These are phyloP conservation scores for Xestia rhomboidea DNA, from an alignment of 2,888 invertebrate species.

Conservation along the genomic window DNA sequence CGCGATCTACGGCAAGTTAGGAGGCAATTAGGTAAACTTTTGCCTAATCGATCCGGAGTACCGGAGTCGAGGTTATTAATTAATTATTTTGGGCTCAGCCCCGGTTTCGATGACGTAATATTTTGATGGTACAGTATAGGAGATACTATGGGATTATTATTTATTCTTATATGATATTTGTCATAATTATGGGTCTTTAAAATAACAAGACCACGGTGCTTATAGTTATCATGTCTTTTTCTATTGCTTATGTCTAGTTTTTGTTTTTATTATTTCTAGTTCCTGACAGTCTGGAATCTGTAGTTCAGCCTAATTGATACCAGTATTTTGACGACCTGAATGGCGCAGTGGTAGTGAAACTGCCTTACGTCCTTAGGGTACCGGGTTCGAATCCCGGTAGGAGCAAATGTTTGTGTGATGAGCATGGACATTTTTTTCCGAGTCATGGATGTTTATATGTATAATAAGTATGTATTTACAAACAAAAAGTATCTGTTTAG, in stretches of 20 bases:
- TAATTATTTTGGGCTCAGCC: slow-evolving; percentile 68
- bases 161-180: not conserved
- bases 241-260: not conserved
- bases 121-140: slow-evolving; percentile 28
- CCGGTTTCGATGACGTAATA: slow-evolving; percentile 61
- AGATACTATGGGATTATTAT: slow-evolving; percentile 5
- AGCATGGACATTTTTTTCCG: no score
- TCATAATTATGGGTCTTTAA: not conserved
- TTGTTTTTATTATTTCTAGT: not conserved
- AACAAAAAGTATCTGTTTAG: no score
- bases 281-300: not conserved
- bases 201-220: not conserved
- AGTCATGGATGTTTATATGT: no score
- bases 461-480: no score
- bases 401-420: no score
- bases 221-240: not conserved
- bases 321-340: no score
- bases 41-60: slow-evolving; percentile 68
- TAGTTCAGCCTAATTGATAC: no score
- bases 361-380: no score
- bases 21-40: slow-evolving; percentile 74
- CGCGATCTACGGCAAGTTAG: slow-evolving; percentile 71
- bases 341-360: no score
- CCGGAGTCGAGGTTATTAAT: slow-evolving; percentile 70
- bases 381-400: no score